Base-by-base conservation (phyloP, 2,888 invertebrate genomes). In the Drosophila paucipuncta region DNA sequence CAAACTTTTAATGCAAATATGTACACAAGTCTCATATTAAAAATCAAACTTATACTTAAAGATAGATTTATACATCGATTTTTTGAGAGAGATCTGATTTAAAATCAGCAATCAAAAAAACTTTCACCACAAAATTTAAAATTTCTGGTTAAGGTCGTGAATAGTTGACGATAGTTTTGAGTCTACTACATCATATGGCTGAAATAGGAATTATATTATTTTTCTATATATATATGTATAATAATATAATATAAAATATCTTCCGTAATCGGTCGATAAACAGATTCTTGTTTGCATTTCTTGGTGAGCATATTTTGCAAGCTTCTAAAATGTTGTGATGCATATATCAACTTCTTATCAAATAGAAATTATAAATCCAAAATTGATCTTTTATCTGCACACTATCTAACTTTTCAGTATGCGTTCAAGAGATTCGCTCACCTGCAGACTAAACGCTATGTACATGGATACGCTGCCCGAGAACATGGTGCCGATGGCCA, bases 401-500 rank as follows among this genome's bases (percentile, higher is more conserved):
- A 0, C 0, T 35, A 35, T 4, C 4, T 13, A 13, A 0, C 13
- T 35, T 4, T 4, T 13, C 11, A 13, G 11, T 35, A 0, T 35
- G 11, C 16, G 7, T 25, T 22, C 25, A 16, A 35, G 4, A n/a
- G 18, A 52, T 37, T 30, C 1, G 1, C 60, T 79, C 82, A 96
- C 96, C 95, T 98, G 97, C 90, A 99, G 94, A 94, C 97, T 99
- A 93, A 98, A 99, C 54, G 98, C 97, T 79, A 98, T 95, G 91
- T 97, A 97, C 82, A 99, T 96, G 79, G 97, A 96, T 18, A 99
- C 97, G 85, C 97, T 97, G 57, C 99, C 99, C 68, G 97, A 97
- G 91, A 97, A 97, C 97, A 99, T 98, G 49, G 98, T 98, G 11
- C 99, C 99, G 22, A 98, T 95, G 66, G 97, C 98, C 2, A 99